These are phyloP conservation scores for Anoplolepis gracilipes DNA, from an alignment of 1,140 invertebrate genomes.

Conservation along the genomic window DNA sequence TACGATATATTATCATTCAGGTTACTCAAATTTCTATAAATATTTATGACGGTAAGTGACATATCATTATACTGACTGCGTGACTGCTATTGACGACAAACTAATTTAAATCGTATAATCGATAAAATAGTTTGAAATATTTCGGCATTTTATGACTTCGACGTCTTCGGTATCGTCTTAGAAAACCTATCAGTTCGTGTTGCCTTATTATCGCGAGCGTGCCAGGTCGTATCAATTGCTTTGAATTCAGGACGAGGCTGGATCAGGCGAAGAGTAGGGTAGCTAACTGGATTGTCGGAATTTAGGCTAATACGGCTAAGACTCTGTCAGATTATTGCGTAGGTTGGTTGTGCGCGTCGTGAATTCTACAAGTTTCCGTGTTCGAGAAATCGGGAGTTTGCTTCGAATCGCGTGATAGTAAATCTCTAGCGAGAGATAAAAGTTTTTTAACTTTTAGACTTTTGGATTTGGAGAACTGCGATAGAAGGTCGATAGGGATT, in stretches of 20 bases:
- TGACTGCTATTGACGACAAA: not conserved
- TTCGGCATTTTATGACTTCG: slow-evolving; percentile 34
- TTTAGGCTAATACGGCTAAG: slow-evolving; percentile 81
- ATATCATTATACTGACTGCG: not conserved
- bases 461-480: not conserved
- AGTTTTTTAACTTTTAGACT: not conserved
- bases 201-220: slow-evolving; percentile 38
- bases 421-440: not conserved
- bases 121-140: not conserved
- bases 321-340: slow-evolving; percentile 75
- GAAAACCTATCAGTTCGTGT: slow-evolving; percentile 53
- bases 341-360: slow-evolving; percentile 26
- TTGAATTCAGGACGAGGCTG: slow-evolving; percentile 77
- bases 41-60: not conserved
- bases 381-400: not conserved
- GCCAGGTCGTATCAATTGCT: slow-evolving; percentile 71
- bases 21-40: not conserved
- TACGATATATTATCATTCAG: not conserved
- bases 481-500: not conserved
- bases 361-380: slow-evolving; percentile 35
- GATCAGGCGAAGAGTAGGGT: slow-evolving; percentile 57
- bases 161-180: slow-evolving; percentile 17
- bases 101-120: not conserved
- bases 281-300: slow-evolving; percentile 76
- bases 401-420: not conserved